phyloP scores from a whole-genome alignment of 2,888 invertebrate species.

The Caenorhabditis sulstoni region DNA sequence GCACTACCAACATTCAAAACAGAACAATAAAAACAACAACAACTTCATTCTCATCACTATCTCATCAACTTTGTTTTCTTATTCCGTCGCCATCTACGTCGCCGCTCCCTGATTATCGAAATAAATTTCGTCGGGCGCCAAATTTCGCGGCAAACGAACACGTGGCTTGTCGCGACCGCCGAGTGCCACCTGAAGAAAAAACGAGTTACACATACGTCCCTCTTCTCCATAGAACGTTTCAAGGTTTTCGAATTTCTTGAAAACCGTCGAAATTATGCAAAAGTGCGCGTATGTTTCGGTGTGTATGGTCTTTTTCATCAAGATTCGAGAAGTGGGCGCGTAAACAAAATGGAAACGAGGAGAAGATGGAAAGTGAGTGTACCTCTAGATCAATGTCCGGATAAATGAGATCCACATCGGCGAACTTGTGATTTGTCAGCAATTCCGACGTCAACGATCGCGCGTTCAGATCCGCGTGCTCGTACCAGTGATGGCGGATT shows the following conservation, averaged over 20 bases:
- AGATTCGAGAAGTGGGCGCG: constrained; percentile 8
- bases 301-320: constrained; percentile 43
- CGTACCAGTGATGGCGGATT: constrained; percentile 80
- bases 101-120: constrained; percentile 79
- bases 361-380: too few species aligned
- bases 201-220: too few species aligned
- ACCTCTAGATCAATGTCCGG: constrained; percentile 79
- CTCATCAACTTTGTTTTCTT: too few species aligned
- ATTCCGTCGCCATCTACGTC: constrained; percentile 43
- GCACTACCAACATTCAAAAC: too few species aligned
- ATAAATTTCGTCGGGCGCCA: constrained; percentile 78
- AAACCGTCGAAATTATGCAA: constrained; percentile 4
- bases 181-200: constrained; percentile 74
- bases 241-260: too few species aligned
- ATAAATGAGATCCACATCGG: constrained; percentile 77
- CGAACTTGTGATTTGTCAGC: constrained; percentile 76
- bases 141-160: constrained; percentile 71
- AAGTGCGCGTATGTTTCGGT: too few species aligned
- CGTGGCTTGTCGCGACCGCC: constrained; percentile 74
- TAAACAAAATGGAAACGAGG: background rate
- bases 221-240: too few species aligned
- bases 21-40: too few species aligned
- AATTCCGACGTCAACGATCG: constrained; percentile 74
- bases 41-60: too few species aligned
- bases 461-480: constrained; percentile 75